A percentile compares a stretch with the other conserved stretches of the same genome.
Conservation (phyloP, 2,113 vertebrate genomes). For the Pan troglodytes region NHGRI_mPanTro3-v2.1_pri NC_072409.2:92714501-92715000, state of each 20-base stretch:
- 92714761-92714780: background rate
- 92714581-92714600: background rate
- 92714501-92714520: background rate
- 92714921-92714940: background rate
- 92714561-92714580: background rate
- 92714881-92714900: background rate
- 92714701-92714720: background rate
- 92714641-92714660: background rate
- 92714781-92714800: background rate
- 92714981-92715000: background rate
- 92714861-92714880: background rate
- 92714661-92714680: background rate
- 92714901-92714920: background rate
- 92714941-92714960: background rate
- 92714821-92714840: background rate
- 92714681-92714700: background rate
- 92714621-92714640: background rate
- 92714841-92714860: background rate
- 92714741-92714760: background rate
- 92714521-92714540: background rate
- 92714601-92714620: background rate
- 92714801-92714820: background rate
- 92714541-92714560: constrained; percentile 6
- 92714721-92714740: background rate
- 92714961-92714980: background rate